These are phyloP conservation scores for Myanophis thanlyinensis DNA, from an alignment of 2,113 vertebrate species.

Conservation along the genomic window DNA sequence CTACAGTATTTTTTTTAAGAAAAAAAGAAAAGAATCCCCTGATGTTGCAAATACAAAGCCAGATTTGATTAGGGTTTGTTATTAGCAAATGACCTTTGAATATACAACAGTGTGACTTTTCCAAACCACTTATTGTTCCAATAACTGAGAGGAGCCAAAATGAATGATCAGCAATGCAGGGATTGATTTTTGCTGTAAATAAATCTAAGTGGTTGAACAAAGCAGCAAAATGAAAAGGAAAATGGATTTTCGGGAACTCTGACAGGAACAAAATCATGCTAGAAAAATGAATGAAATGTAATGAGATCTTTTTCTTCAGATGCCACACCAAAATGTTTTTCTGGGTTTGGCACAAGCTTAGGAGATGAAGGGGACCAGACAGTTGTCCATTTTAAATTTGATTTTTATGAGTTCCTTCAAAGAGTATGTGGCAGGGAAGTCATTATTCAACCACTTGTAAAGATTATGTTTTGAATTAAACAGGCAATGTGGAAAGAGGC, in stretches of 20 bases:
- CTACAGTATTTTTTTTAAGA: not conserved
- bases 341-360: constrained; percentile 25
- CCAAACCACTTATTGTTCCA: constrained; percentile 51
- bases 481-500: not conserved
- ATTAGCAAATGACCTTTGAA: constrained; percentile 57
- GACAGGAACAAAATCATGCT: constrained; percentile 61
- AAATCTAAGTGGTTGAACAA: constrained; percentile 52
- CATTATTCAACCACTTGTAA: not conserved
- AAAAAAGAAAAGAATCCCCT: not conserved
- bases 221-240: constrained; percentile 56
- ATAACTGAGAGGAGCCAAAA: constrained; percentile 50
- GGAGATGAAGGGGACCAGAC: not conserved
- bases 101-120: constrained; percentile 54
- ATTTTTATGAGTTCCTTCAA: not conserved
- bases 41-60: constrained; percentile 40
- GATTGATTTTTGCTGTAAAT: constrained; percentile 54
- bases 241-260: constrained; percentile 61
- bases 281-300: constrained; percentile 61
- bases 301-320: constrained; percentile 56
- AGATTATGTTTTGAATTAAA: not conserved
- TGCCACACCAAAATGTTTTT: constrained; percentile 44
- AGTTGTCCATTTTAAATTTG: not conserved
- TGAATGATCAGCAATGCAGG: constrained; percentile 56
- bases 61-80: constrained; percentile 40
- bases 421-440: accelerated